A percentile compares a stretch with the other conserved stretches of the same genome.
phyloP scores from a whole-genome alignment of 2,113 vertebrate genomes.

The Thalassoma bifasciatum region DNA sequence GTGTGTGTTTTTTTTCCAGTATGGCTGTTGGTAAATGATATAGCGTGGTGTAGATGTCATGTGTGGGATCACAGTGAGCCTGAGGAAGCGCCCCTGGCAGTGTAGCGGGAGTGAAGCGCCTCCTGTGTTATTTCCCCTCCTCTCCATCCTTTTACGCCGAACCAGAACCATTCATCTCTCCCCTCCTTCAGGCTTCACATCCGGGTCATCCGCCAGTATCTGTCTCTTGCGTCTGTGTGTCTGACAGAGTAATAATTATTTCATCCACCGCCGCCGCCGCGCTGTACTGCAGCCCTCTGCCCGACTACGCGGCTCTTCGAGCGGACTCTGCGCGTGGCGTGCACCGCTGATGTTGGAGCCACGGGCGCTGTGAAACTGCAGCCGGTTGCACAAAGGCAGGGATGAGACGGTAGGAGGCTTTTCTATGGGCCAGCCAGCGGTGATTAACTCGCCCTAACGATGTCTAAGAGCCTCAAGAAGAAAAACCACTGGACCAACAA shows the following conservation, averaged over 20 bases:
- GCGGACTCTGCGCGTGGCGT: conserved; percentile 75
- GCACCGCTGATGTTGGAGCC: conserved; percentile 71
- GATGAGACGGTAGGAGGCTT: conserved; percentile 78
- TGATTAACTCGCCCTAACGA: conserved; percentile 83
- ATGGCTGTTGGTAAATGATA: not conserved
- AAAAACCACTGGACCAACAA: conserved; percentile 99
- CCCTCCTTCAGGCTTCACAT: conserved; percentile 86
- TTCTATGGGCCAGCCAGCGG: conserved; percentile 73
- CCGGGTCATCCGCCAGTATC: conserved; percentile 84
- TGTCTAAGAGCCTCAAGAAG: conserved; percentile 99
- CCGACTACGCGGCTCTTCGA: conserved; percentile 69
- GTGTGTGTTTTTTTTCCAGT: no score
- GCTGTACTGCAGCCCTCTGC: conserved; percentile 74
- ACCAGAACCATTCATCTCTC: conserved; percentile 81
- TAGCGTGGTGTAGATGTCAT: conserved; percentile 24
- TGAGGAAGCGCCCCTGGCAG: conserved; percentile 68
- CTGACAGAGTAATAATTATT: conserved; percentile 69
- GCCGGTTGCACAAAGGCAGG: conserved; percentile 67
- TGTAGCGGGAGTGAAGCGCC: conserved; percentile 69
- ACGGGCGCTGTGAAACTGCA: conserved; percentile 68
- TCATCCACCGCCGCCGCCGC: conserved; percentile 72
- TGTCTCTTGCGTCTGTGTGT: conserved; percentile 71
- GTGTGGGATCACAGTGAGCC: conserved; percentile 50
- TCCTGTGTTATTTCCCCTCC: conserved; percentile 68
- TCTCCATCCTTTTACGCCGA: conserved; percentile 77